Conservation (phyloP, 2,797 vertebrate species). For the Tenualosa ilisha region DNA sequence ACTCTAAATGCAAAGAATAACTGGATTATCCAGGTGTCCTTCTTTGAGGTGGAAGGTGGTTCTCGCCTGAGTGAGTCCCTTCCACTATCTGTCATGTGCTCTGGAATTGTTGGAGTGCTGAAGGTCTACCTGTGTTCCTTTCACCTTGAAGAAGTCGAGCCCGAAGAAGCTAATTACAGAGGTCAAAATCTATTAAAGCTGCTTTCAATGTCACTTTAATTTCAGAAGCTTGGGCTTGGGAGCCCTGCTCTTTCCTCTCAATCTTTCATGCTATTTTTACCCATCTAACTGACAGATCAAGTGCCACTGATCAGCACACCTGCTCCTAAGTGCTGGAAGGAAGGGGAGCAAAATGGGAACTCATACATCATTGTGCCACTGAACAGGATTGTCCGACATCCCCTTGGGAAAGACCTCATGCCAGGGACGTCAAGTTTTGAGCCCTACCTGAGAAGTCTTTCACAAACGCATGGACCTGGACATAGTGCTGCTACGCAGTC, state of each 20-base stretch:
- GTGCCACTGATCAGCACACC: constrained; percentile 73
- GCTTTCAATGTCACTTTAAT: constrained; percentile 69
- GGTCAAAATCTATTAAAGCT: constrained; percentile 58
- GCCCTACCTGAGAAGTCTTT: constrained; percentile 52
- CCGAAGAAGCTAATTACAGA: constrained; percentile 52
- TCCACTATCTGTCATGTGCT: background rate
- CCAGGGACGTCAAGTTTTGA: constrained; percentile 56
- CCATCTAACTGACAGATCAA: constrained; percentile 72
- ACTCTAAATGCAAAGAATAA: background rate
- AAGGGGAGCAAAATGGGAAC: constrained; percentile 65
- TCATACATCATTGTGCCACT: constrained; percentile 78
- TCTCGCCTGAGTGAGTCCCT: background rate
- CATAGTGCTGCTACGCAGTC: background rate
- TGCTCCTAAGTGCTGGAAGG: constrained; percentile 66
- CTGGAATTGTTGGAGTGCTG: background rate
- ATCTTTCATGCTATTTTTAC: constrained; percentile 73
- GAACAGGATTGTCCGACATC: constrained; percentile 62
- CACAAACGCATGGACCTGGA: constrained; percentile 40
- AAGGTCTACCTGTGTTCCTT: constrained; percentile 45
- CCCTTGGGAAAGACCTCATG: constrained; percentile 57
- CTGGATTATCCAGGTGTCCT: background rate
- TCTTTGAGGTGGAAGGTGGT: background rate
- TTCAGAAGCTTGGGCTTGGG: constrained; percentile 57
- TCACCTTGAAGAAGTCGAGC: constrained; percentile 58
- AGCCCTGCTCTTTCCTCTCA: constrained; percentile 65